These are phyloP conservation scores for Orientallactaga sibirica DNA, from an alignment of 2,797 vertebrate genomes.

Conservation along the genomic window DNA sequence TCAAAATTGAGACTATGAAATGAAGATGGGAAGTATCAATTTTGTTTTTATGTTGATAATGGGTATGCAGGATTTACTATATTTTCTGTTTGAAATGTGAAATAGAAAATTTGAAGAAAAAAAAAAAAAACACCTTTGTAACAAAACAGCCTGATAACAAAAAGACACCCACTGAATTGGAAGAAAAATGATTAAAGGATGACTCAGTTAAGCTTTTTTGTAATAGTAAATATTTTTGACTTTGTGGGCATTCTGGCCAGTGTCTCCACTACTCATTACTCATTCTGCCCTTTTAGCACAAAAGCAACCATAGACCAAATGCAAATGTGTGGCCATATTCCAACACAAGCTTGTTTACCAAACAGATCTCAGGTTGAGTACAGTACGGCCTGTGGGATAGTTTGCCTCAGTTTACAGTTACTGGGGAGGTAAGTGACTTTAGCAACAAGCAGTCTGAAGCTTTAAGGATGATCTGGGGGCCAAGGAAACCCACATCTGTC, in stretches of 20 bases:
- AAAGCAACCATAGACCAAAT: neutral
- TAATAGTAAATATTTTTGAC: neutral
- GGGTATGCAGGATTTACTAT: neutral
- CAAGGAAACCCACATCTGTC: neutral
- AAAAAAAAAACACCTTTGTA: neutral
- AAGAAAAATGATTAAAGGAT: neutral
- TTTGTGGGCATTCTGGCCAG: neutral
- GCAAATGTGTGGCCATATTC: neutral
- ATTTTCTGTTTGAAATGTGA: neutral
- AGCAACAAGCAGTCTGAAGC: neutral
- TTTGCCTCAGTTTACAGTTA: neutral
- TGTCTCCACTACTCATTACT: neutral
- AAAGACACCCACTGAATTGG: neutral
- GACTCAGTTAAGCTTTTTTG: neutral
- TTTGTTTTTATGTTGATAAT: neutral
- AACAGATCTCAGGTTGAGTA: neutral
- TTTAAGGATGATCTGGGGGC: neutral
- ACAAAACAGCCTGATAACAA: neutral
- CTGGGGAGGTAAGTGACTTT: neutral
- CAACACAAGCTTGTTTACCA: neutral
- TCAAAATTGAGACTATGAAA: neutral
- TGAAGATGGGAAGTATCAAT: neutral
- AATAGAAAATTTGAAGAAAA: neutral
- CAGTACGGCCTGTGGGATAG: neutral
- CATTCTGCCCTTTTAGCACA: neutral